Percentiles rank a stretch among this genome's conserved stretches.
phyloP scores from a whole-genome alignment of 2,797 vertebrate genomes.

The Paedocypris micromegethes region DNA sequence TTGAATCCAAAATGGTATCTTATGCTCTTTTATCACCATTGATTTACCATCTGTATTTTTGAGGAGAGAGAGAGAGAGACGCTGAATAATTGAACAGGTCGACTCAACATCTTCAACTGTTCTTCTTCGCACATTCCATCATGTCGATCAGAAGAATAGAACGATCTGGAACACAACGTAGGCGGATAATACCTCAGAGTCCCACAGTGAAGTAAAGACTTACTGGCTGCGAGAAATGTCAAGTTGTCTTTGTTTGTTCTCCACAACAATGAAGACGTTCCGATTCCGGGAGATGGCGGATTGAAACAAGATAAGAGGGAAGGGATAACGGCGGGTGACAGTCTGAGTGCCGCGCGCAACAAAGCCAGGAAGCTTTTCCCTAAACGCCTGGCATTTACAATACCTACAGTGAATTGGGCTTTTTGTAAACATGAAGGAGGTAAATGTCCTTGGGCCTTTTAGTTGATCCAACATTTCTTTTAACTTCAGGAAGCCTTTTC shows the following conservation, averaged over 20 bases:
- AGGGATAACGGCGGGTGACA: slow-evolving; percentile 20
- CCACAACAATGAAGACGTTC: slow-evolving; percentile 28
- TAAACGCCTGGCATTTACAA: slow-evolving; percentile 68
- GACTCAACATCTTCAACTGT: slow-evolving; percentile 63
- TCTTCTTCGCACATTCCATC: slow-evolving; percentile 54
- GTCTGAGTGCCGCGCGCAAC: slow-evolving; percentile 43
- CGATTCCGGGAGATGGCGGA: background rate
- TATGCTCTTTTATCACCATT: slow-evolving; percentile 73
- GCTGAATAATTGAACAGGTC: slow-evolving; percentile 68
- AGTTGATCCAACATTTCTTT: slow-evolving; percentile 63
- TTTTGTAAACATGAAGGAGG: slow-evolving; percentile 67
- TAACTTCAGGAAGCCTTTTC: slow-evolving; percentile 46
- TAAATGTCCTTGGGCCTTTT: slow-evolving; percentile 63
- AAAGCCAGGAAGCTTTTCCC: slow-evolving; percentile 61
- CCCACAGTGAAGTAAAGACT: slow-evolving; percentile 18
- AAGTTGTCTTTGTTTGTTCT: slow-evolving; percentile 29
- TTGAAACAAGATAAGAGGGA: slow-evolving; percentile 32
- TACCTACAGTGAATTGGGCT: slow-evolving; percentile 66
- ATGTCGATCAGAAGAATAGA: slow-evolving; percentile 64
- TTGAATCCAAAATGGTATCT: slow-evolving; percentile 68
- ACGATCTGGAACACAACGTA: slow-evolving; percentile 31
- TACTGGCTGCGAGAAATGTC: slow-evolving; percentile 27
- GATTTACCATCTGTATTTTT: slow-evolving; percentile 65
- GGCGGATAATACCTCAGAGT: slow-evolving; percentile 27
- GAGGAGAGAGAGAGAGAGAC: slow-evolving; percentile 50